These are phyloP conservation scores for Bolinopsis microptera DNA, from an alignment of 37 sponge, comb jelly and placozoan species.

Conservation along the genomic window DNA sequence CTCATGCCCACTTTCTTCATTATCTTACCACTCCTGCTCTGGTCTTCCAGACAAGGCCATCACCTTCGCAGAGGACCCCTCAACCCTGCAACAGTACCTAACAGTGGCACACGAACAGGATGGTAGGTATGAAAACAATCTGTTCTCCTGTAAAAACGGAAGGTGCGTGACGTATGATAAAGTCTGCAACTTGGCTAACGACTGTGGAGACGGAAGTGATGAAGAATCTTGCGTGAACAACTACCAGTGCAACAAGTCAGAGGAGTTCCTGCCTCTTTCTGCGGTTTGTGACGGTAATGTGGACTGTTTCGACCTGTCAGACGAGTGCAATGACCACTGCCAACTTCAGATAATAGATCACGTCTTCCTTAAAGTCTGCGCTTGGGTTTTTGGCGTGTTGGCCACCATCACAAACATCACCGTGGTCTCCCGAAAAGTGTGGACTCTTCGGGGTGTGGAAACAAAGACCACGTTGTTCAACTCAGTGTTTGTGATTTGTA, in stretches of 20 bases:
- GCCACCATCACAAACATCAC: not conserved
- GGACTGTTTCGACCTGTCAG: slow-evolving; percentile 10
- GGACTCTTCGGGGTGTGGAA: not conserved
- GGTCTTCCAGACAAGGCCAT: not conserved
- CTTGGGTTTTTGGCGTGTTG: not conserved
- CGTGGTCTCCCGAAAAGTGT: not conserved
- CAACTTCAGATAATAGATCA: not conserved
- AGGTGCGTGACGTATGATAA: not conserved
- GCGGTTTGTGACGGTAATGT: not conserved
- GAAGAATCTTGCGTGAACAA: not conserved
- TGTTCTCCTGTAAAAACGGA: not conserved
- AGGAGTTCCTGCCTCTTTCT: not conserved
- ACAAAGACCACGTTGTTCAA: not conserved
- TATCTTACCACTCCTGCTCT: not conserved
- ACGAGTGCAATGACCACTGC: not conserved
- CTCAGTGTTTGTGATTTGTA: not conserved
- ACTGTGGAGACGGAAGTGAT: slow-evolving; percentile 36
- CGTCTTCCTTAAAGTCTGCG: not conserved
- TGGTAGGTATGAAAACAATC: not conserved
- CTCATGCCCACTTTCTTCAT: not conserved
- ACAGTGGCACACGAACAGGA: not conserved
- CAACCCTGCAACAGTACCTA: not conserved
- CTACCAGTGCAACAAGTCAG: not conserved
- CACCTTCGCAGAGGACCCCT: not conserved
- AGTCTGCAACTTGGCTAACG: slow-evolving; percentile 13